phyloP scores from a whole-genome alignment of 2,888 invertebrate species.

The Tetanocera ferruginea region DNA sequence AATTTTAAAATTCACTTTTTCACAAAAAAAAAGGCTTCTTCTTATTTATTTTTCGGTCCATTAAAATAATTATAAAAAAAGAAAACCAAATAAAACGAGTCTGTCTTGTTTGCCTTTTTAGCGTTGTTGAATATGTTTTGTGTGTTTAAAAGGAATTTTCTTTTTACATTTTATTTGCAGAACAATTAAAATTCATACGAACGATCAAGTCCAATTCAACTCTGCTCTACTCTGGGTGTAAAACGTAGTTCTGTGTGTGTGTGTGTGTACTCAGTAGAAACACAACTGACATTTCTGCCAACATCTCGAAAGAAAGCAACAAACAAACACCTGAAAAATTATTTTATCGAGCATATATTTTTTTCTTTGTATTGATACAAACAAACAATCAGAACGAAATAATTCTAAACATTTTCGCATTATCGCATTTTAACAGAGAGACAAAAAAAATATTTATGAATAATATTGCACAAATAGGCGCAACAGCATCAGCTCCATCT shows the following conservation, averaged over 20 bases:
- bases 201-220: constrained; percentile 10
- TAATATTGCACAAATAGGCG: constrained; percentile 57
- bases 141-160: constrained; percentile 47
- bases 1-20: neutral
- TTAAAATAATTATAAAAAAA: neutral
- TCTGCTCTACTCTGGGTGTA: neutral
- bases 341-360: constrained; percentile 30
- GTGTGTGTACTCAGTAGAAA: neutral
- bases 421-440: constrained; percentile 38
- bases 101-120: constrained; percentile 7
- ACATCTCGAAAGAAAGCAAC: constrained; percentile 21
- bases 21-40: neutral
- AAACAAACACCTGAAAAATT: neutral
- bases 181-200: constrained; percentile 42
- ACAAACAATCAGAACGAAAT: constrained; percentile 2
- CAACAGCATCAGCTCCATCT: constrained; percentile 51
- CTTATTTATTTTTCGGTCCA: no score
- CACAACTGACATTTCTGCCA: constrained; percentile 7
- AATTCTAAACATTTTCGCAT: constrained; percentile 33
- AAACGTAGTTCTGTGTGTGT: constrained; percentile 6
- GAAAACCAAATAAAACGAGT: neutral
- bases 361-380: constrained; percentile 18
- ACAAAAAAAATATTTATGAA: constrained; percentile 57
- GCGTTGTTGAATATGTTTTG: constrained; percentile 20
- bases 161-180: constrained; percentile 54